These are phyloP conservation scores for Chrosomus eos DNA, from an alignment of 2,797 vertebrate genomes.

Conservation along the genomic window DNA sequence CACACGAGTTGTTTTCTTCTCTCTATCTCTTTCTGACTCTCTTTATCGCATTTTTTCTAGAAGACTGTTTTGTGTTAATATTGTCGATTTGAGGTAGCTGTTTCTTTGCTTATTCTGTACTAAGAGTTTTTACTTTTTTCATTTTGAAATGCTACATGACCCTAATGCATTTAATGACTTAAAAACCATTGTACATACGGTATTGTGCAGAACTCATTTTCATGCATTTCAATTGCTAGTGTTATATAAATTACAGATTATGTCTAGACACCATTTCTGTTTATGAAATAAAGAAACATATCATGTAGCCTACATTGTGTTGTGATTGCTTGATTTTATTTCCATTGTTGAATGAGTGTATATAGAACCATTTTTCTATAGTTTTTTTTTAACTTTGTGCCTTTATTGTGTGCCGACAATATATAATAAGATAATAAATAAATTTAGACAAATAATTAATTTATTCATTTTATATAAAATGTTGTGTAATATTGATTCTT, in stretches of 20 bases:
- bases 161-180: constrained; percentile 93
- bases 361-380: not conserved
- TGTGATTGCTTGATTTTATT: constrained; percentile 27
- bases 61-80: constrained; percentile 99
- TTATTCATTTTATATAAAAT: not conserved
- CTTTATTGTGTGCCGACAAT: not conserved
- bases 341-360: not conserved
- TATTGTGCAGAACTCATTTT: constrained; percentile 93
- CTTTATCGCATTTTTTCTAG: constrained; percentile 87
- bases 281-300: constrained; percentile 99
- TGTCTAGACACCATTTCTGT: constrained; percentile 99
- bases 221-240: constrained; percentile 99
- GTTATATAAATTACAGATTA: constrained; percentile 92
- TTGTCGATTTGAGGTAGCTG: constrained; percentile 96
- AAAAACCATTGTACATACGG: constrained; percentile 98
- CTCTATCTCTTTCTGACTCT: constrained; percentile 79
- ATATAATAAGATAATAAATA: not conserved
- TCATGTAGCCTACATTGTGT: constrained; percentile 83
- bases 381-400: not conserved
- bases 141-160: constrained; percentile 89
- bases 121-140: constrained; percentile 92
- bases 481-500: not conserved
- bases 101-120: constrained; percentile 97
- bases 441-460: not conserved
- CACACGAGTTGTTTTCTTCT: constrained; percentile 76